Evolutionary conservation across 1,140 invertebrate genomes (phyloP).

Genomic region (Linepithema humile): DNA sequence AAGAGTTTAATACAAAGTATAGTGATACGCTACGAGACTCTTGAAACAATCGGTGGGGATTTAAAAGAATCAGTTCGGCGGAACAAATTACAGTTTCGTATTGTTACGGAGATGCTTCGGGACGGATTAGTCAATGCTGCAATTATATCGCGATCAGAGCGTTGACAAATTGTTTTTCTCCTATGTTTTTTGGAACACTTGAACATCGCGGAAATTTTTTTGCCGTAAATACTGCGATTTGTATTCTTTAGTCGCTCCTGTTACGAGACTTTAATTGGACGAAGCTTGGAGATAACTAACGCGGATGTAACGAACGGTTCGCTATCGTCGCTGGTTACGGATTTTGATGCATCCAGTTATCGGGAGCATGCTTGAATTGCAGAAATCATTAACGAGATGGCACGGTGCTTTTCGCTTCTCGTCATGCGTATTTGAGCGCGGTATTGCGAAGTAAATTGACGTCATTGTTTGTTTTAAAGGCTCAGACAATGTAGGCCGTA

Average conservation of each 20-base stretch:
- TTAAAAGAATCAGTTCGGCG: not conserved
- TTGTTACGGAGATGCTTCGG: not conserved
- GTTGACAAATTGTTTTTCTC: no score
- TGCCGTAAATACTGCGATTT: constrained; percentile 11
- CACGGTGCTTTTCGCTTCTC: constrained; percentile 25
- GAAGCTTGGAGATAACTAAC: constrained; percentile 41
- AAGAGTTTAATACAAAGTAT: not conserved
- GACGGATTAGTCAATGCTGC: not conserved
- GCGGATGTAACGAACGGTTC: constrained; percentile 22
- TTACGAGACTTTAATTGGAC: constrained; percentile 59
- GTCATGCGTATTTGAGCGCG: not conserved
- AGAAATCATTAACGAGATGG: constrained; percentile 46
- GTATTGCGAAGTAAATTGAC: constrained; percentile 18
- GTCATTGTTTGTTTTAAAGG: not conserved
- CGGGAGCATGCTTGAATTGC: constrained; percentile 37
- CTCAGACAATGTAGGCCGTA: not conserved
- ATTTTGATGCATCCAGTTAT: constrained; percentile 44
- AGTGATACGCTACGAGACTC: not conserved
- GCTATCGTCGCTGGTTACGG: constrained; percentile 12
- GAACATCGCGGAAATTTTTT: constrained; percentile 9
- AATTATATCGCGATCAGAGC: constrained; percentile 31
- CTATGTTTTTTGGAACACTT: not conserved
- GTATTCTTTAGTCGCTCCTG: constrained; percentile 19
- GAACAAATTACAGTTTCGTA: not conserved
- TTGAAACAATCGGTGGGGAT: not conserved